Conservation (phyloP, 2,797 vertebrate species). For the Spea hammondii region DNA sequence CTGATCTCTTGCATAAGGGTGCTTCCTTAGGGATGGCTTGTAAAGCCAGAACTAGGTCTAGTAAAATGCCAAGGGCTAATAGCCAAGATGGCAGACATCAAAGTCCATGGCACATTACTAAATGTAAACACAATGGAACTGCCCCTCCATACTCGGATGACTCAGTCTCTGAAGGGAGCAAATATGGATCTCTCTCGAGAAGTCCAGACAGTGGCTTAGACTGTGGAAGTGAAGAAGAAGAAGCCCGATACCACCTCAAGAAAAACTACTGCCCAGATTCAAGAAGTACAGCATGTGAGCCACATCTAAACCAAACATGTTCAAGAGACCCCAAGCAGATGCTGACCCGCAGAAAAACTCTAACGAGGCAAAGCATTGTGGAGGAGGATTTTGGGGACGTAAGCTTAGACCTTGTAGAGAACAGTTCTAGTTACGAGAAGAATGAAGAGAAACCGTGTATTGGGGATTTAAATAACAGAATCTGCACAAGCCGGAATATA, state of each 20-base stretch:
- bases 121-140: conserved; percentile 69
- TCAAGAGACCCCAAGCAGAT: conserved; percentile 68
- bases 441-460: conserved; percentile 59
- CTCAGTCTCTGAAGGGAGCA: conserved; percentile 62
- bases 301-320: conserved; percentile 70
- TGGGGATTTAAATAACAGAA: conserved; percentile 69
- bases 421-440: conserved; percentile 67
- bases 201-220: conserved; percentile 94
- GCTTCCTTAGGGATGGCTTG: conserved; percentile 55
- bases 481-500: conserved; percentile 79
- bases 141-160: conserved; percentile 66
- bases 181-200: conserved; percentile 73
- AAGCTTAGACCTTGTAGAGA: conserved; percentile 63
- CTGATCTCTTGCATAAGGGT: conserved; percentile 61
- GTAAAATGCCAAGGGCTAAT: conserved; percentile 57
- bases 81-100: conserved; percentile 63
- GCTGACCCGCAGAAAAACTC: conserved; percentile 81
- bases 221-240: conserved; percentile 93
- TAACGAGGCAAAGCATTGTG: conserved; percentile 87
- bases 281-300: conserved; percentile 53
- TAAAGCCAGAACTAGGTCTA: conserved; percentile 55
- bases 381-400: conserved; percentile 84
- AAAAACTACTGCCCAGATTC: conserved; percentile 65
- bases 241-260: conserved; percentile 68
- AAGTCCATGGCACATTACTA: conserved; percentile 62